Conservation (phyloP, 2,113 vertebrate genomes). For the Entelurus aequoreus region DNA sequence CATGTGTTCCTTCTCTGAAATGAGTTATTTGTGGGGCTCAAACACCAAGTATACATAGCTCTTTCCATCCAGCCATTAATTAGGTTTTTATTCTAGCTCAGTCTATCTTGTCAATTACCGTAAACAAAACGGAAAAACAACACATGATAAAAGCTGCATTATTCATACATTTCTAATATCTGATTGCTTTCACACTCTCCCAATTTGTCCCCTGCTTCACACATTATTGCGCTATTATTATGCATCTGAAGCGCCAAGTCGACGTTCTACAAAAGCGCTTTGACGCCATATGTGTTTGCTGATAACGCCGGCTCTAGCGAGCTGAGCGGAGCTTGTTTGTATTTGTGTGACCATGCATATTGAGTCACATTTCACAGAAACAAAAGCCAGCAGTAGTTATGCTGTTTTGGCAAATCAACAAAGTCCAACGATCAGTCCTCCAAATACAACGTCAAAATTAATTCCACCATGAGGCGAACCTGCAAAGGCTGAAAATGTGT, state of each 20-base stretch:
- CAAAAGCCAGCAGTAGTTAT: not conserved
- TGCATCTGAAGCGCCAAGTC: constrained; percentile 23
- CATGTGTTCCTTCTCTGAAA: constrained; percentile 22
- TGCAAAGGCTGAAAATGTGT: constrained; percentile 2
- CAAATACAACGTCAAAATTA: not conserved
- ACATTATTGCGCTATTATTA: constrained; percentile 28
- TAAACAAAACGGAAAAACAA: constrained; percentile 8
- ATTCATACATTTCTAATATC: constrained; percentile 31
- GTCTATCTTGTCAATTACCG: constrained; percentile 20
- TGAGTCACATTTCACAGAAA: constrained; percentile 32
- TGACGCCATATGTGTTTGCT: constrained; percentile 28
- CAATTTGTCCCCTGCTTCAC: constrained; percentile 25
- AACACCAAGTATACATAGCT: constrained; percentile 34
- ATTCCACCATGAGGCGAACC: not conserved
- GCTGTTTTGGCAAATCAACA: not conserved
- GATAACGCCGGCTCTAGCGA: constrained; percentile 30
- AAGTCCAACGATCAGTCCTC: not conserved
- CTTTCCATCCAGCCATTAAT: constrained; percentile 37
- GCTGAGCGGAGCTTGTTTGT: constrained; percentile 18
- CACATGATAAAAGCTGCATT: constrained; percentile 10
- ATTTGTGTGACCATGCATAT: constrained; percentile 23
- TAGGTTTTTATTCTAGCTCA: constrained; percentile 29
- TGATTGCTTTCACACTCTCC: constrained; percentile 31
- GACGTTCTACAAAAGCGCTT: constrained; percentile 16
- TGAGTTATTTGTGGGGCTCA: constrained; percentile 27